A percentile compares a stretch with the other conserved stretches of the same genome.
Conservation (phyloP, 2,888 invertebrate species). For the Rhagonycha lutea region DNA sequence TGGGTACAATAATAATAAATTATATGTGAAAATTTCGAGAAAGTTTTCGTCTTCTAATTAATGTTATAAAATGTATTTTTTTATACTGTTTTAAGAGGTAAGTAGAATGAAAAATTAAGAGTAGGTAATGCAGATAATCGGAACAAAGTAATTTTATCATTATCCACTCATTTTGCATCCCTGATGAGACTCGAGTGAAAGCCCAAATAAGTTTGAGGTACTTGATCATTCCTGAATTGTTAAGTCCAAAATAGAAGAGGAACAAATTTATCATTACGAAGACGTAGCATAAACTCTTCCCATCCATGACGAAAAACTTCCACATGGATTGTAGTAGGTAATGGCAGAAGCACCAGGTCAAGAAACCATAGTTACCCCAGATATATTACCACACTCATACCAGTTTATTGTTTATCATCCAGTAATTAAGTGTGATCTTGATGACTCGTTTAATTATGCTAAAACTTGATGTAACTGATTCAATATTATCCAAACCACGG, state of each 20-base stretch:
- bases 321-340: not conserved
- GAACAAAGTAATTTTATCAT: not conserved
- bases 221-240: too few species aligned
- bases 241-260: too few species aligned
- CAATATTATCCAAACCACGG: not conserved
- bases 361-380: not conserved
- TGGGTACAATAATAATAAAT: conserved; percentile 1
- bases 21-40: conserved; percentile 1
- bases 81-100: not conserved
- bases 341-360: not conserved
- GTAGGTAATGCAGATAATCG: not conserved
- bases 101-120: not conserved
- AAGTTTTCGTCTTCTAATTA: not conserved
- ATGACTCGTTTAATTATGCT: not conserved
- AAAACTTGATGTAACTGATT: not conserved
- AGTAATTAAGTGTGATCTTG: not conserved
- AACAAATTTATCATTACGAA: too few species aligned
- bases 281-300: not conserved
- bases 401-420: not conserved
- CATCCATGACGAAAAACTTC: not conserved
- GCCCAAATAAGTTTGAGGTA: too few species aligned
- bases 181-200: too few species aligned
- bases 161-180: not conserved
- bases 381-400: not conserved
- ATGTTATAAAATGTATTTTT: not conserved